Evolutionary conservation across 2,113 vertebrate genomes (phyloP).

Genomic region (Alligator sinensis): DNA sequence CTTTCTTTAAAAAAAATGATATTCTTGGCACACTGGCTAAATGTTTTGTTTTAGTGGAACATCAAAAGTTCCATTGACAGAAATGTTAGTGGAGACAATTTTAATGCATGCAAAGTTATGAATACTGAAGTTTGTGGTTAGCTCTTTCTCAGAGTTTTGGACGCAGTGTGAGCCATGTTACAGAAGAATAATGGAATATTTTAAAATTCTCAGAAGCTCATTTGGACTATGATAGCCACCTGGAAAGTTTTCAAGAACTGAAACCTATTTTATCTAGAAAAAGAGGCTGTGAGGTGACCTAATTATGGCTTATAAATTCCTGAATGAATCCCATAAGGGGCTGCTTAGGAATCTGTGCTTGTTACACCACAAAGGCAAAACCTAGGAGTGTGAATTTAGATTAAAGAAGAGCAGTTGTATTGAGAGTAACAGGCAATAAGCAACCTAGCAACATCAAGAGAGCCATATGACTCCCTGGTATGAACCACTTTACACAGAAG

Average conservation of each 20-base stretch:
- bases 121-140: fast-evolving
- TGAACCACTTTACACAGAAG: neutral
- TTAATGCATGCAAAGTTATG: neutral
- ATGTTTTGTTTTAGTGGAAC: neutral
- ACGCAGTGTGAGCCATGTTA: neutral
- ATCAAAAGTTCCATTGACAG: neutral
- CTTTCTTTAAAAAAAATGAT: neutral
- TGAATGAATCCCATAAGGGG: neutral
- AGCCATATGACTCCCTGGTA: neutral
- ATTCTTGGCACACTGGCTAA: neutral
- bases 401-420: neutral
- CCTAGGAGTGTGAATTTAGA: fast-evolving
- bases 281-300: neutral
- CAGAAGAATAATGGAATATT: neutral
- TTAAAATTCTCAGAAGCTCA: neutral
- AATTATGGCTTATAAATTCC: neutral
- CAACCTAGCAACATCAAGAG: fast-evolving
- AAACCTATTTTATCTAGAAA: neutral
- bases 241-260: neutral
- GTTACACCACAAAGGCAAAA: neutral
- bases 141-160: neutral
- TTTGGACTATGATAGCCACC: neutral
- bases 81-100: neutral
- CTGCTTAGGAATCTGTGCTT: neutral
- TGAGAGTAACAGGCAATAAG: fast-evolving